These are phyloP conservation scores for Nannospalax galili DNA, from an alignment of 2,113 vertebrate species.

Conservation along the genomic window DNA sequence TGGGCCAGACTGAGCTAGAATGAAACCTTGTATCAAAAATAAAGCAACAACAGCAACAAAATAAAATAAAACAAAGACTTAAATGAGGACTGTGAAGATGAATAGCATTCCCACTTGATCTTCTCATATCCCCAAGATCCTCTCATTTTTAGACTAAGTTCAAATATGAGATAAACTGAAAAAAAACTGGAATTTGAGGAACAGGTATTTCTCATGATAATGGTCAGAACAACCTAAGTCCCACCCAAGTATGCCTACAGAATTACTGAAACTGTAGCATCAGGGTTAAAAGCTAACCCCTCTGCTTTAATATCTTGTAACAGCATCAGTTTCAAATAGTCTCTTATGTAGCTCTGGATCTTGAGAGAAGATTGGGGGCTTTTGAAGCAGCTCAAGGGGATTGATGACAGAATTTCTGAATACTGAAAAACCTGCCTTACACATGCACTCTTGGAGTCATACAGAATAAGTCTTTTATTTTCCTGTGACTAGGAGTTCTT, in stretches of 20 bases:
- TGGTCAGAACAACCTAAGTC: not conserved
- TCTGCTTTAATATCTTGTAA: not conserved
- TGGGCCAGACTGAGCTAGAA: not conserved
- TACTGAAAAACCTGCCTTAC: not conserved
- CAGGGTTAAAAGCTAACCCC: too few relatives aligned
- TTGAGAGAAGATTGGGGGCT: not conserved
- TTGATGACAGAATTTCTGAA: not conserved
- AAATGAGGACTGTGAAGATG: not conserved
- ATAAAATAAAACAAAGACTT: not conserved
- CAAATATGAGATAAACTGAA: not conserved
- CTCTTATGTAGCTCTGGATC: not conserved
- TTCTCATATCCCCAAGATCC: not conserved
- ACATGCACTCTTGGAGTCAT: not conserved
- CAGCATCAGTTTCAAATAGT: not conserved
- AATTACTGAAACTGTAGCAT: not conserved
- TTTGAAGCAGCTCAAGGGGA: not conserved
- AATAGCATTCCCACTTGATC: constrained; percentile 9
- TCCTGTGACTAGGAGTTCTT: not conserved
- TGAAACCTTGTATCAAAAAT: not conserved
- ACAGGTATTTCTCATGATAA: not conserved
- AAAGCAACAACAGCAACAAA: not conserved
- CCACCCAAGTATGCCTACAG: not conserved
- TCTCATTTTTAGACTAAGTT: not conserved
- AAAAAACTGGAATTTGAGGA: not conserved
- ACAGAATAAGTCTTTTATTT: not conserved